phyloP scores from a whole-genome alignment of 2,888 invertebrate species.

The Chymomyza fuscimana region DNA sequence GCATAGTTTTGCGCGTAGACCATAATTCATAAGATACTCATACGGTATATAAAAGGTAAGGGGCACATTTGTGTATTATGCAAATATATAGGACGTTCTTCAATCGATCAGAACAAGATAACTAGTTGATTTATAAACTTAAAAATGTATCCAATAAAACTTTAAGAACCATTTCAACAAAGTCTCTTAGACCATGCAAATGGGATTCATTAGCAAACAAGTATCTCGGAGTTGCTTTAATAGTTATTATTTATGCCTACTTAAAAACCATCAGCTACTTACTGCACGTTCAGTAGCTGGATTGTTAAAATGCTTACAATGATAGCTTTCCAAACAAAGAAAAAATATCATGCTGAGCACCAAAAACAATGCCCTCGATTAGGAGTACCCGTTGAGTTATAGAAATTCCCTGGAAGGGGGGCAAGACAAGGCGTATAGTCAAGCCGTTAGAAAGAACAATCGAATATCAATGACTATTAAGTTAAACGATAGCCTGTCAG shows the following conservation, averaged over 20 bases:
- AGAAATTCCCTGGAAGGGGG: constrained; percentile 13
- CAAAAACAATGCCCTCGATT: constrained; percentile 57
- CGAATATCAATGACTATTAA: constrained; percentile 61
- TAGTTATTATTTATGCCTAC: constrained; percentile 57
- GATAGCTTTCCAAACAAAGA: constrained; percentile 46
- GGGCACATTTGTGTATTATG: not conserved
- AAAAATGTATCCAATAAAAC: not conserved
- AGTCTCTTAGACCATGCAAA: constrained; percentile 22
- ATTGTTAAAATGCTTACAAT: not conserved
- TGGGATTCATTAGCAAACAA: constrained; percentile 61
- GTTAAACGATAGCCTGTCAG: constrained; percentile 12
- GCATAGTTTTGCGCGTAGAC: constrained; percentile 61
- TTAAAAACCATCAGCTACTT: not conserved
- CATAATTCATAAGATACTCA: constrained; percentile 27
- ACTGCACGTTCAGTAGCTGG: constrained; percentile 51
- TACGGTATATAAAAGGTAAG: not conserved
- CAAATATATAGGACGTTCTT: not conserved
- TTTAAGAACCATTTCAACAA: not conserved
- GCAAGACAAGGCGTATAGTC: not conserved
- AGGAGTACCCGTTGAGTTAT: constrained; percentile 12
- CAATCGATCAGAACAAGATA: not conserved
- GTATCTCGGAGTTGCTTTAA: constrained; percentile 48
- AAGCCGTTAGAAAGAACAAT: constrained; percentile 42
- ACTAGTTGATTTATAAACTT: not conserved
- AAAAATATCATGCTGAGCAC: constrained; percentile 51